Base-by-base conservation (phyloP, 2,888 invertebrate species). In the Schizotus pectinicornis region DNA sequence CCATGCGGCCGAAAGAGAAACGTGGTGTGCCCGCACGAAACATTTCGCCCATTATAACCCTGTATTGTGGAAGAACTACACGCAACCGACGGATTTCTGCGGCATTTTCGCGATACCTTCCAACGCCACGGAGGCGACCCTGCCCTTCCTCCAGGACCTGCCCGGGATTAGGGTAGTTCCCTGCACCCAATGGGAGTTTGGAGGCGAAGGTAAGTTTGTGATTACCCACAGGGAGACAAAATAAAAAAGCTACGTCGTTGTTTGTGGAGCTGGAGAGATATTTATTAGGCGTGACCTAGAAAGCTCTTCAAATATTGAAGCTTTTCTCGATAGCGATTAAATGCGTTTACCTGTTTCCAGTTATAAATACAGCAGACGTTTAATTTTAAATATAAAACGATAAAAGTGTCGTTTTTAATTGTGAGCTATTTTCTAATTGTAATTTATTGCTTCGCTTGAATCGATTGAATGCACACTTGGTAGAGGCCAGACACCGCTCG, bases 1-100 rank as follows among this genome's bases (percentile, higher is more conserved):
- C 78, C 56, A 87, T 83, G 87, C 88, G 46, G 85, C 85, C 67
- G 82, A 84, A 61, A 83, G 85, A 61, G 84, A 86, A 39, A 87
- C 85, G 70, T 90, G 90, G 90, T 92, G 91, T 74, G 82, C 84
- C 52, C 78, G 83, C 51, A 89, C 90, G 1, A 78, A 80, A 0
- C 81, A 84, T 62, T 80, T 88, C 13, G 73, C 82, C 34, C 74
- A 82, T 57, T 72, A 89, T 32, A 78, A 86, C 1, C 70, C 85
- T 35, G 79, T 81, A 0, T 72, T 78, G 33, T 91, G 90, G 91
- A 85, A 84, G 49, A 88, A 89, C 75, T 81, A 86, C 67, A 89
- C 88, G 63, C 86, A 87, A 74, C 86, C 88, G 14, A 56, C 77
- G 1, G 84, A 85, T 62, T 57, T 56, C 32, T 91, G 91, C 69